A percentile compares a stretch with the other conserved stretches of the same genome.
Evolutionary conservation across 2,113 vertebrate species (phyloP).

Genomic region (Mus musculus): GRCm39 chr2:131398501-131399000

Average conservation of each 20-base stretch:
- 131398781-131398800: not conserved
- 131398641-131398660: not conserved
- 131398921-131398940: not conserved
- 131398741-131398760: not conserved
- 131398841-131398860: not conserved
- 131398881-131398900: not conserved
- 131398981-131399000: not conserved
- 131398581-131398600: not conserved
- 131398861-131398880: fast-evolving
- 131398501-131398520: fast-evolving
- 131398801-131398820: not conserved
- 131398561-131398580: no score
- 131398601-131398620: not conserved
- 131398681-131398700: not conserved
- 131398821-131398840: not conserved
- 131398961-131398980: not conserved
- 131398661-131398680: not conserved
- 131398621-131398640: not conserved
- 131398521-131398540: not conserved
- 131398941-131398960: not conserved
- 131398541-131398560: not conserved
- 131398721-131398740: not conserved
- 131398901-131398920: not conserved
- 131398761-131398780: not conserved
- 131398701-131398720: not conserved